Evolutionary conservation across 2,113 vertebrate genomes (phyloP), one percentile per base, ranked within the genome.

Genomic region (Rhinopomastus cyanomelas): DNA sequence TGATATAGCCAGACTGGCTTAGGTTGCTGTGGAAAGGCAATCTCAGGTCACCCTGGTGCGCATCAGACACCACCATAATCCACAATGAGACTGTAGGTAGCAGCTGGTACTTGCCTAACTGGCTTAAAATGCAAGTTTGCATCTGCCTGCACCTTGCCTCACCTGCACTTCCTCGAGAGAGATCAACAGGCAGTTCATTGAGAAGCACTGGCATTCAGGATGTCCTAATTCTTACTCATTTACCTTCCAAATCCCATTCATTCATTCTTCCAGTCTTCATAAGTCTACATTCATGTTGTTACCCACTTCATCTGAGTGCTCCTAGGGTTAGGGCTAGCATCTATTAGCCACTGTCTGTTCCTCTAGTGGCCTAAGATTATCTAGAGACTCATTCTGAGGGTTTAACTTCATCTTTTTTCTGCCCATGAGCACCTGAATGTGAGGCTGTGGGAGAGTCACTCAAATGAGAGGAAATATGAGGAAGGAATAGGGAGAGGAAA

Each of bases 121-220:
- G 46, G 12, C 16, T 39, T 62, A 67, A 88, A 85, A 67, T 32
- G 9, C 21, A 67, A 64, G 9, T 13, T 67, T 75, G 5, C 12
- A 10, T 26, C 39, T 36, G 5, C 21, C 25, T 78, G 16, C 18
- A 49, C 21, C 30, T 72, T 60, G 71, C 42, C 21, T 23, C 37
- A 44, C 27, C 37, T 71, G 21, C 21, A 44, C 10, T 71, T 66
- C 5, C 17, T 22, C 37, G 32, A 62, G 2, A 39, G 12, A 66
- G 6, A 16, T 30, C 21, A 39, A 34, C 14, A 5, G 0, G 0
- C 2, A 25, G 22, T 5, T 87, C 32, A 10, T 10, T 7, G 19
- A 11, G 18, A 14, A 55, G 22, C 5, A 1, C 6, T 59, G 29
- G 4, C 37, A 21, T 11, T 72, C 71, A 79, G n/a, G 9, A 2